Evolutionary conservation across 2,113 vertebrate species (phyloP).

Genomic region (Prietella phreatophila): DNA sequence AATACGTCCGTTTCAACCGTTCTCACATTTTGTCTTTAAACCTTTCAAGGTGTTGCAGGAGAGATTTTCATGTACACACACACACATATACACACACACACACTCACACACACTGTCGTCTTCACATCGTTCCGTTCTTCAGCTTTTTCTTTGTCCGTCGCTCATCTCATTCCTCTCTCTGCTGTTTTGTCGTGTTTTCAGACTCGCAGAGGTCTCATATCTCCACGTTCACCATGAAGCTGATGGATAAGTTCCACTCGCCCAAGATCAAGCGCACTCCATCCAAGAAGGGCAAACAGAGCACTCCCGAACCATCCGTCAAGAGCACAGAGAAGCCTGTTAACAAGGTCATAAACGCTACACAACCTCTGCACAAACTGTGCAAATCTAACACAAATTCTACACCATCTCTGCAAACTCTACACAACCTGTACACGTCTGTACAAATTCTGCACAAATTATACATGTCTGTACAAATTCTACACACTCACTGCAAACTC

Average conservation of each 20-base stretch:
- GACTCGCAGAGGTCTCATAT: slow-evolving; percentile 97
- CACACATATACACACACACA: neutral
- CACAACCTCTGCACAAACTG: neutral
- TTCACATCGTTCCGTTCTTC: neutral
- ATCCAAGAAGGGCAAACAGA: slow-evolving; percentile 93
- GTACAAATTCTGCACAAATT: neutral
- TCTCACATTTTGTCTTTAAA: neutral
- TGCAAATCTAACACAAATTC: neutral
- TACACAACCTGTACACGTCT: neutral
- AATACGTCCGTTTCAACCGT: neutral
- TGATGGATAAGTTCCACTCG: slow-evolving; percentile 98
- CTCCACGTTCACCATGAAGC: slow-evolving; percentile 97
- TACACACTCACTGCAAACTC: no score
- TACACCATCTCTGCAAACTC: neutral
- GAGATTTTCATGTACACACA: neutral
- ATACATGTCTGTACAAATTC: neutral
- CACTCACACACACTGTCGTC: neutral
- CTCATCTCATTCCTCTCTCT: slow-evolving; percentile 2
- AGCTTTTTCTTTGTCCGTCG: neutral
- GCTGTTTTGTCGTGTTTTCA: slow-evolving; percentile 62
- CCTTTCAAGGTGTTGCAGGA: neutral
- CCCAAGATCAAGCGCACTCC: slow-evolving; percentile 97
- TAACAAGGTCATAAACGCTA: slow-evolving; percentile 79
- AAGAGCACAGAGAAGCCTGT: slow-evolving; percentile 84
- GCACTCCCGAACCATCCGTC: slow-evolving; percentile 80